Evolutionary conservation across 2,888 invertebrate genomes (phyloP).

Genomic region (Drosophila prolongata): DNA sequence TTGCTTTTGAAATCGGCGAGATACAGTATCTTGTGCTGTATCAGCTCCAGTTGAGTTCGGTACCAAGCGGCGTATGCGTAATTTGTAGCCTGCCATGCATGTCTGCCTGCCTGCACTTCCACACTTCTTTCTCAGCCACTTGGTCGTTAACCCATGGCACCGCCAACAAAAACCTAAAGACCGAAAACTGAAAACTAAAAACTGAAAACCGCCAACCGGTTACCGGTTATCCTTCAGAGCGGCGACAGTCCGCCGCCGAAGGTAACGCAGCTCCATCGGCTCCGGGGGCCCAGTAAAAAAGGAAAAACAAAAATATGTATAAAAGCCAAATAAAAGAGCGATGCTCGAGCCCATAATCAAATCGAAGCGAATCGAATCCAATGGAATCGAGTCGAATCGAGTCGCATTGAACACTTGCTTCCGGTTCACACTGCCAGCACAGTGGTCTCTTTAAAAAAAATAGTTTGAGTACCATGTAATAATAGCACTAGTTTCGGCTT

Average conservation of each 20-base stretch:
- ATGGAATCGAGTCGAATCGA: constrained; percentile 5
- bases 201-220: constrained; percentile 14
- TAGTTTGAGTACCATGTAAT: background rate
- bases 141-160: constrained; percentile 51
- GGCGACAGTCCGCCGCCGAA: constrained; percentile 33
- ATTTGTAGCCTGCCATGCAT: constrained; percentile 77
- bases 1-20: constrained; percentile 32
- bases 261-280: constrained; percentile 32
- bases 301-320: background rate
- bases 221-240: constrained; percentile 54
- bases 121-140: constrained; percentile 14
- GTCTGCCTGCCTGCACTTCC: constrained; percentile 58
- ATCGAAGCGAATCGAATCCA: constrained; percentile 27
- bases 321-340: constrained; percentile 32
- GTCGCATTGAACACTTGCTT: constrained; percentile 19
- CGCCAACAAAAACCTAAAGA: constrained; percentile 5
- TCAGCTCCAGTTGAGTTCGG: constrained; percentile 30
- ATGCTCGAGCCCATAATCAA: constrained; percentile 37
- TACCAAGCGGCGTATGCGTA: constrained; percentile 69
- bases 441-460: constrained; percentile 2
- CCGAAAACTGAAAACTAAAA: constrained; percentile 1
- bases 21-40: constrained; percentile 57
- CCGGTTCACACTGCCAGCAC: constrained; percentile 31
- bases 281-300: constrained; percentile 20
- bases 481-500: background rate